Percentiles rank a stretch among this genome's conserved stretches.
Conservation (phyloP, 1,140 invertebrate genomes). For the Holotrichia oblita region DNA sequence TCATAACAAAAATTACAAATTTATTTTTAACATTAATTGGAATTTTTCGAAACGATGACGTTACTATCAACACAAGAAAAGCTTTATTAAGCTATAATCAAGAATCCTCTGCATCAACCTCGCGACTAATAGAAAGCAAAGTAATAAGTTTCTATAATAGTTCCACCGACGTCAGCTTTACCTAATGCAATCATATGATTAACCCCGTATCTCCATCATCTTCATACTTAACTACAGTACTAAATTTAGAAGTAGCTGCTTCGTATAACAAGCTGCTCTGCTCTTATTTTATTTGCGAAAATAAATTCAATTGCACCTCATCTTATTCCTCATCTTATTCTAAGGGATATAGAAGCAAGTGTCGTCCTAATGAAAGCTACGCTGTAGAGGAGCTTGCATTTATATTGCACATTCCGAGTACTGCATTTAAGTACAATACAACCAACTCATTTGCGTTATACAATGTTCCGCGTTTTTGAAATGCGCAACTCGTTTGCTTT, state of each 20-base stretch:
- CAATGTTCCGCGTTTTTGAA: not conserved
- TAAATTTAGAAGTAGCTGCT: not conserved
- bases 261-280: not conserved
- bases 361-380: not conserved
- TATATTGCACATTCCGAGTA: not conserved
- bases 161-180: no score
- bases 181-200: no score
- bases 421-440: not conserved
- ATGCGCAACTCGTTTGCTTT: not conserved
- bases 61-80: no score
- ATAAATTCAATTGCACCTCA: not conserved
- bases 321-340: not conserved
- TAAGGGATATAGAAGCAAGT: not conserved
- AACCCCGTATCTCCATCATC: no score
- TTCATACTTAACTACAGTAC: not conserved
- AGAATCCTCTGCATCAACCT: no score
- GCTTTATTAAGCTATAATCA: no score
- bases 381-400: not conserved
- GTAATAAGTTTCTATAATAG: no score
- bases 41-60: no score
- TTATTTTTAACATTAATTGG: no score
- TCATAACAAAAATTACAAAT: no score
- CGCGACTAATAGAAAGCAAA: no score
- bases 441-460: not conserved
- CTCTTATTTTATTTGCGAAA: not conserved